These are phyloP conservation scores for Anastrepha obliqua DNA, from an alignment of 1,140 invertebrate species.

Conservation along the genomic window DNA sequence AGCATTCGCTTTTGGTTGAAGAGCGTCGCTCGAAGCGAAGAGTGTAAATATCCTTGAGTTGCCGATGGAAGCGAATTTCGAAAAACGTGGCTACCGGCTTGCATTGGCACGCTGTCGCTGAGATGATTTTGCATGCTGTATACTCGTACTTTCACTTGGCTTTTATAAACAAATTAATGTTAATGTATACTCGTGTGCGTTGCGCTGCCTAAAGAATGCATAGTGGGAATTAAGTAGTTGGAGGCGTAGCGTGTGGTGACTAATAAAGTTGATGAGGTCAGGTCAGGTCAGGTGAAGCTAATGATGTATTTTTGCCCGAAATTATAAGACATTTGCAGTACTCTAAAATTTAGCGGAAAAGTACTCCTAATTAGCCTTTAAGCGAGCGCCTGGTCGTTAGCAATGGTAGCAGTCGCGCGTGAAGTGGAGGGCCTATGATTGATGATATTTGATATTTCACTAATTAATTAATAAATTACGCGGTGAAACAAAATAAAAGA, in stretches of 20 bases:
- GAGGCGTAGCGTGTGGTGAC: neutral
- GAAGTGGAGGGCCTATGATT: no score
- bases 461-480: no score
- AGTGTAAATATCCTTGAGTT: neutral
- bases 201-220: neutral
- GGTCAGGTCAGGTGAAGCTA: neutral
- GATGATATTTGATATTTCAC: no score
- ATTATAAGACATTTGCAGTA: no score
- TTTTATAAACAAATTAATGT: constrained; percentile 17
- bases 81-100: neutral
- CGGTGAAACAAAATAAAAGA: no score
- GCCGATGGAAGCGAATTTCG: neutral
- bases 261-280: neutral
- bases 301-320: no score
- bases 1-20: neutral
- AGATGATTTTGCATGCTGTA: neutral
- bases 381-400: no score
- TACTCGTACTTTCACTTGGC: constrained; percentile 30
- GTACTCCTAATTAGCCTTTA: no score
- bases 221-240: neutral
- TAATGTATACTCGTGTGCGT: neutral
- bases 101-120: neutral
- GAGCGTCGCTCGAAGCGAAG: neutral
- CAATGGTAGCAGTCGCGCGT: no score
- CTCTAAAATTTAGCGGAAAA: no score